These are phyloP conservation scores for Pelvicachromis taeniatus DNA, from an alignment of 2,113 vertebrate species.

Conservation along the genomic window DNA sequence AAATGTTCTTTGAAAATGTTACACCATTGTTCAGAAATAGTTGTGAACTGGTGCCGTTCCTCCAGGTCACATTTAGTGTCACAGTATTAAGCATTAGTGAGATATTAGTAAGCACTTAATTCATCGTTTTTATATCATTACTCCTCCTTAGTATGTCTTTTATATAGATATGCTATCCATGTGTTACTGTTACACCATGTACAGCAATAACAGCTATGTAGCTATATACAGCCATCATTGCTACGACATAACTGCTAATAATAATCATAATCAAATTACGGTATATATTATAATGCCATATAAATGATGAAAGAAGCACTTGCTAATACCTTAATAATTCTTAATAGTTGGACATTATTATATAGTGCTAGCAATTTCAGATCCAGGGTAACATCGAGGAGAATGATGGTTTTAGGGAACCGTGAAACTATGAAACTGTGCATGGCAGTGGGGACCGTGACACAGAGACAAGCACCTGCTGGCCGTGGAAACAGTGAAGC, in stretches of 20 bases:
- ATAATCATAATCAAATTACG: background rate
- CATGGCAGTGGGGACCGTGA: background rate
- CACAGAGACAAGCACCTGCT: background rate
- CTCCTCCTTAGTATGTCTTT: background rate
- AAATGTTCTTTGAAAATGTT: background rate
- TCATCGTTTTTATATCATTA: background rate
- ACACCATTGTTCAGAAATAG: background rate
- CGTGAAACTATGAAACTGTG: background rate
- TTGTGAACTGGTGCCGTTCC: background rate
- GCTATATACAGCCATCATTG: background rate
- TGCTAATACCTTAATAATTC: background rate
- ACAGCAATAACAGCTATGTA: background rate
- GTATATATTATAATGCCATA: background rate
- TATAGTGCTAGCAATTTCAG: background rate
- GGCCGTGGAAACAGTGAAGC: background rate
- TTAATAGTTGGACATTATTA: background rate
- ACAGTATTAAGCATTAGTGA: background rate
- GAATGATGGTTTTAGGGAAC: background rate
- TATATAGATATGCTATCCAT: background rate
- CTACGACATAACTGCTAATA: background rate
- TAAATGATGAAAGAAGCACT: background rate
- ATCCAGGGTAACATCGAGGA: background rate
- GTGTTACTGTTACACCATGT: background rate
- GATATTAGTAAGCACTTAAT: background rate
- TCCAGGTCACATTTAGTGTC: background rate